phyloP scores from a whole-genome alignment of 2,797 vertebrate genomes.

The Protosalanx chinensis region DNA sequence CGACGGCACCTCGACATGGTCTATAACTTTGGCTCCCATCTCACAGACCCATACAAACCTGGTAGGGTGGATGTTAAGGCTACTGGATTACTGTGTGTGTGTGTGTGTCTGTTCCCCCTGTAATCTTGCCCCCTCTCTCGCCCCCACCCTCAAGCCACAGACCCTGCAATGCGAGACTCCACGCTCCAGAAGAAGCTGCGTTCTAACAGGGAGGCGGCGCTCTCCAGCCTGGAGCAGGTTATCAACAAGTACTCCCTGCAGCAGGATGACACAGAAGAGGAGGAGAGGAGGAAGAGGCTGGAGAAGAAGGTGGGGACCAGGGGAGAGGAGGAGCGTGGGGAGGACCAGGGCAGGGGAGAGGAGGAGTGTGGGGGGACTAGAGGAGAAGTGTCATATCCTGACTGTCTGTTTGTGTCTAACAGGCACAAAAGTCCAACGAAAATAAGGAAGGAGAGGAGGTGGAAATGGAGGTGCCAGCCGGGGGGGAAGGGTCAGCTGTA shows the following conservation, averaged over 20 bases:
- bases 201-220: slow-evolving; percentile 74
- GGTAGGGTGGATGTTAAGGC: slow-evolving; percentile 52
- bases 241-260: slow-evolving; percentile 76
- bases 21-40: slow-evolving; percentile 88
- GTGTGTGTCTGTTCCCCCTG: neutral
- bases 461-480: slow-evolving; percentile 27
- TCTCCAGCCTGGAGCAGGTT: slow-evolving; percentile 77
- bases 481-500: slow-evolving; percentile 40
- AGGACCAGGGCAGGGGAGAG: neutral
- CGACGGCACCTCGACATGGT: slow-evolving; percentile 84
- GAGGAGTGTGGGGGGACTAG: neutral
- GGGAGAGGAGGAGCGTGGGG: slow-evolving; percentile 2
- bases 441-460: slow-evolving; percentile 27
- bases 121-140: neutral
- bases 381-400: neutral
- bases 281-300: slow-evolving; percentile 64
- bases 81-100: neutral
- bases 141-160: slow-evolving; percentile 58
- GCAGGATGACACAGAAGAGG: slow-evolving; percentile 80
- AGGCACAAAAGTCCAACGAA: slow-evolving; percentile 45
- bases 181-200: slow-evolving; percentile 72
- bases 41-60: slow-evolving; percentile 81
- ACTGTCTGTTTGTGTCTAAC: slow-evolving; percentile 35
- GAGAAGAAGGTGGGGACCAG: slow-evolving; percentile 11
- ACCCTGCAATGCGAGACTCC: slow-evolving; percentile 77